Base-by-base conservation (phyloP, 2,888 invertebrate species). In the Eupsilia transversa region DNA sequence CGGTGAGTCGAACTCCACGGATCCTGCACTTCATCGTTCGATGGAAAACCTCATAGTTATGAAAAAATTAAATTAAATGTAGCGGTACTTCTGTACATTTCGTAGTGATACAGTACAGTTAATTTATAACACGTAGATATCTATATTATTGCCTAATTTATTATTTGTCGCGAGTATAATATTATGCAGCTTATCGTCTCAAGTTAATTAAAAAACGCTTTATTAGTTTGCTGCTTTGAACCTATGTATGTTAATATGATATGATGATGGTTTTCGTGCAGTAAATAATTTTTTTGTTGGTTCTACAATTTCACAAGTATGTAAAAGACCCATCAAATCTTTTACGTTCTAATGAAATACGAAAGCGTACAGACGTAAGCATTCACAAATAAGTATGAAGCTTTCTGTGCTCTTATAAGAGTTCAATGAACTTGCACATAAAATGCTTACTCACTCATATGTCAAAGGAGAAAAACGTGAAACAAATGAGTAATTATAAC, bases 401-500 rank as follows among this genome's bases (percentile, higher is more conserved):
- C 75, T 69, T 66, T 61, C 30, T 54, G 72, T 49, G 52, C 30
- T 49, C 33, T 73, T 52, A 33, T 10, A 57, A 30, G 33, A n/a
- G 80, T 27, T 70, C 63, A 76, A 46, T 76, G 72, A 56, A 66
- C 82, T 76, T 33, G 17, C 56, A 14, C 41, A 60, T 65, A 54
- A 80, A 72, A 70, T 75, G 69, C 76, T 75, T 66, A 79, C 61
- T 76, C 83, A 79, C 61, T 76, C 83, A 76, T 79, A n/a, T 60
- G 27, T 57, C 20, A 33, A 57, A 73, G 1, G 27, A 52, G 68
- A 82, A 82, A 83, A 72, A 67, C 23, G 61, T 79, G 52, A 43
- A 60, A 27, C 23, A 54, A 27, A 59, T 67, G 63, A 67, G 70
- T 74, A 82, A 67, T 73, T 52, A 74, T 74, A 63, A 57, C n/a